Base-by-base conservation (phyloP, 2,113 vertebrate species). In the Odocoileus hemionus region DNA sequence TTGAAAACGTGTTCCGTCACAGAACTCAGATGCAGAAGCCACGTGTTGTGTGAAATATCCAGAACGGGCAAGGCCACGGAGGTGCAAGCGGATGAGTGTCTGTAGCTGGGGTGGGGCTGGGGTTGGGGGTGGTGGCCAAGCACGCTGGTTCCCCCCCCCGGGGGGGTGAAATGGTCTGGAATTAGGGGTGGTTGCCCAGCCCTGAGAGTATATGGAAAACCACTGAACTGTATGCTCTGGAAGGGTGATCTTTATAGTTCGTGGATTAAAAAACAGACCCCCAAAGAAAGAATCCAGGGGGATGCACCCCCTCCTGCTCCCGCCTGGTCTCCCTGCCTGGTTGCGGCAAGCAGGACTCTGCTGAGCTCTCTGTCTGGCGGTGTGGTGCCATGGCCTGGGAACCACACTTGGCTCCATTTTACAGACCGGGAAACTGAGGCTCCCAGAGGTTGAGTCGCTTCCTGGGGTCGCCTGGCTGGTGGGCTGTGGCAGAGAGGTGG, bases 381-480 rank as follows among this genome's bases (percentile, higher is more conserved):
- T 19, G 1, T 39, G 50, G 82, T 28, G 4, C 28, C 25, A 0
- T 74, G 60, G n/a, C 2, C 14, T 12, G 76, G 21, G 52, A 55
- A 54, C 25, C 7, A 8, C 25, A 88, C 23, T 87, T 7, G 8
- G 43, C 64, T 61, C 83, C 28, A 13, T 91, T 95, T 64, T 55
- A 82, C 11, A 86, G 92, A 89, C 64, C n/a, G 47, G 82, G 61
- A 93, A 57, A 45, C 64, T 25, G 79, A 86, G 74, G 26, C 43
- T 79, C 5, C 79, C 13, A 1, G 70, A 86, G 30, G 23, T 52
- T 45, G 86, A 58, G 50, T 87, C 11, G 9, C 87, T 82, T 86
- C 30, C 39, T 60, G 12, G 26, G 52, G n/a, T 78, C 26, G 4
- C 13, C 15, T 15, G 17, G 25, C 78, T 96, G n/a, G 61, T 28